Percentiles rank a stretch among this genome's conserved stretches.
phyloP scores from a whole-genome alignment of 2,888 invertebrate genomes.

The Carpatolechia fugitivella region DNA sequence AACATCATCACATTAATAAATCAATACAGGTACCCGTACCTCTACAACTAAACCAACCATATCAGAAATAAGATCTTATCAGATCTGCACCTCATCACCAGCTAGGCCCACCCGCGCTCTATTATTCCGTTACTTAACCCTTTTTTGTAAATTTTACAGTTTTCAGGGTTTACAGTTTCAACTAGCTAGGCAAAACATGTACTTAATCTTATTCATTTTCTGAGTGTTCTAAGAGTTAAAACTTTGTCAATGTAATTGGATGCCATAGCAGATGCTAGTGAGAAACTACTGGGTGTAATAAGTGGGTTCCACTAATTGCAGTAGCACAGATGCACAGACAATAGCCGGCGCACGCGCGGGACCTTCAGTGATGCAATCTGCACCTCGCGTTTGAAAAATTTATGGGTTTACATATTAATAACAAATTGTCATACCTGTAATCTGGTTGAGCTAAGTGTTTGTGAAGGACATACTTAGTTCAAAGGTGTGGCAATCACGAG shows the following conservation, averaged over 20 bases:
- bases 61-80: not conserved
- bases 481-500: conserved; percentile 71
- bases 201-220: too few species aligned
- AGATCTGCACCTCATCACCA: conserved; percentile 32
- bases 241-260: conserved; percentile 11
- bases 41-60: conserved; percentile 1
- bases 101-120: conserved; percentile 70
- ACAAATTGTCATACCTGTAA: conserved; percentile 62
- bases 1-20: conserved; percentile 1
- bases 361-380: conserved; percentile 46
- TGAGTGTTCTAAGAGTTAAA: conserved; percentile 13
- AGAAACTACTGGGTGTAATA: conserved; percentile 40
- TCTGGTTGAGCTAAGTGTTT: conserved; percentile 56
- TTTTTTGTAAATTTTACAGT: too few species aligned
- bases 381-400: conserved; percentile 48
- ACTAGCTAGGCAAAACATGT: too few species aligned
- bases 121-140: not conserved
- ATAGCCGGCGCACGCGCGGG: conserved; percentile 48
- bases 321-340: conserved; percentile 46
- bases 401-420: conserved; percentile 60
- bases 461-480: conserved; percentile 55
- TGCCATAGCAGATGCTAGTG: conserved; percentile 17
- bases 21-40: too few species aligned
- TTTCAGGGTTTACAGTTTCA: too few species aligned
- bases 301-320: conserved; percentile 46